phyloP scores from a whole-genome alignment of 2,888 invertebrate species.

The Malthinus seriepunctatus region DNA sequence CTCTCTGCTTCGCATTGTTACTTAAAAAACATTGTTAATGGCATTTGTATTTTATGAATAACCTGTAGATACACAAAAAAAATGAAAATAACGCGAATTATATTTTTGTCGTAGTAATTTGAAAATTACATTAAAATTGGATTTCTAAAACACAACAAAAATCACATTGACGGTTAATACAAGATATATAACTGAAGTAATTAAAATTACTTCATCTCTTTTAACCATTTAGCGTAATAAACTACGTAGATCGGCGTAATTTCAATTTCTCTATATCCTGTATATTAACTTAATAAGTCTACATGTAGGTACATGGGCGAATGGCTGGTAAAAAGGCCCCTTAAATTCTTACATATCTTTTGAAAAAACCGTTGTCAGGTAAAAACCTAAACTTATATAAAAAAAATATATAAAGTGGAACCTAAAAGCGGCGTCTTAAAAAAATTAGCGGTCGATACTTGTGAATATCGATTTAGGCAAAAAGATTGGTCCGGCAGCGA shows the following conservation, averaged over 20 bases:
- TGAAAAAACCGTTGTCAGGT: slow-evolving; percentile 31
- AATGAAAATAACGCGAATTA: slow-evolving; percentile 33
- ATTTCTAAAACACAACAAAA: slow-evolving; percentile 21
- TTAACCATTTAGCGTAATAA: slow-evolving; percentile 40
- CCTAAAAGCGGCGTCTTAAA: slow-evolving; percentile 10
- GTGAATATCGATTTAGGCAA: slow-evolving; percentile 2
- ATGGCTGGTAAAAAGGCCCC: slow-evolving; percentile 38
- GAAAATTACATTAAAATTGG: slow-evolving; percentile 28
- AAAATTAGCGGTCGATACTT: slow-evolving; percentile 3
- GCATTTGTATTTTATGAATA: slow-evolving; percentile 43
- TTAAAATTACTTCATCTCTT: slow-evolving; percentile 31
- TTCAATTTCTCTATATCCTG: slow-evolving; percentile 44
- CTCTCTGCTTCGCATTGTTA: slow-evolving; percentile 46
- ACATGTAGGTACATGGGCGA: slow-evolving; percentile 37
- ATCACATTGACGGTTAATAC: slow-evolving; percentile 16
- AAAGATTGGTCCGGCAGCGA: slow-evolving; percentile 1
- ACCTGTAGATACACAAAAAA: slow-evolving; percentile 30
- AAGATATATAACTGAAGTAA: slow-evolving; percentile 13
- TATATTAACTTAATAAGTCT: slow-evolving; percentile 39
- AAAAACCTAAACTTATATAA: slow-evolving; percentile 23
- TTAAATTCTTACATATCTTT: slow-evolving; percentile 44
- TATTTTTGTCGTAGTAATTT: slow-evolving; percentile 44
- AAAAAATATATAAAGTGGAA: slow-evolving; percentile 13
- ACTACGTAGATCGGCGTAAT: slow-evolving; percentile 40
- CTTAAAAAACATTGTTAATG: slow-evolving; percentile 47